A percentile compares a stretch with the other conserved stretches of the same genome.
These are phyloP conservation scores for Desmophyllum pertusum DNA, from an alignment of 92 coral and sea anemone species.

Conservation along the genomic window DNA sequence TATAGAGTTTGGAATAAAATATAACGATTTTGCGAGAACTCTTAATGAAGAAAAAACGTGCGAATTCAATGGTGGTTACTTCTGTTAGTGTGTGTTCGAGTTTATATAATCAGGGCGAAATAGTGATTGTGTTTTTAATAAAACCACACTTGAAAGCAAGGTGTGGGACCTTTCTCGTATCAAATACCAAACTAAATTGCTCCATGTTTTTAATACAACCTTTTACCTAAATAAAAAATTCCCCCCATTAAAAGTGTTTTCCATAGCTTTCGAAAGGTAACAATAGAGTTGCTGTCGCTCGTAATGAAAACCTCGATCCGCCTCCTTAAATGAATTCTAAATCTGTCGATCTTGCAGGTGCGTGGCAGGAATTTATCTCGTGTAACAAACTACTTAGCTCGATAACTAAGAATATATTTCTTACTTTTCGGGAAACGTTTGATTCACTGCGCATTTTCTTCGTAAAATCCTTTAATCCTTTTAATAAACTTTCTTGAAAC, in stretches of 20 bases:
- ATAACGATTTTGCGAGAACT: slow-evolving; percentile 13
- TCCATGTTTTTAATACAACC: slow-evolving; percentile 27
- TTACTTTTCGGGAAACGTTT: not conserved
- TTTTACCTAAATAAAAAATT: slow-evolving; percentile 13
- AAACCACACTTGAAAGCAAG: slow-evolving; percentile 20
- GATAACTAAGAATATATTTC: not conserved
- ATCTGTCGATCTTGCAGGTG: slow-evolving; percentile 30
- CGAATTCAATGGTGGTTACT: not conserved
- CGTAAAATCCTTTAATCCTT: not conserved
- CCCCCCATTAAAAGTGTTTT: slow-evolving; percentile 31
- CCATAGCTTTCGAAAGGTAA: slow-evolving; percentile 4
- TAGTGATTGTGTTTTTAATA: slow-evolving; percentile 22
- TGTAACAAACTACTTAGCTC: slow-evolving; percentile 7
- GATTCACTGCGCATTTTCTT: not conserved
- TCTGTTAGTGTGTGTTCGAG: not conserved
- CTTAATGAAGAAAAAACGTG: slow-evolving; percentile 29
- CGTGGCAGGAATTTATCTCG: not conserved
- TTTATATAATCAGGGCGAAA: not conserved
- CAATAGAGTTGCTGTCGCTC: slow-evolving; percentile 18
- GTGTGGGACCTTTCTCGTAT: not conserved
- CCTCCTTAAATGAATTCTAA: slow-evolving; percentile 15
- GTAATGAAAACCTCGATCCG: slow-evolving; percentile 6
- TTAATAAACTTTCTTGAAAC: not conserved
- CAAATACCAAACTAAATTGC: slow-evolving; percentile 16
- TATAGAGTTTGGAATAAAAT: not conserved